Base-by-base conservation (phyloP, 2,113 vertebrate genomes). In the Megalops atlanticus region DNA sequence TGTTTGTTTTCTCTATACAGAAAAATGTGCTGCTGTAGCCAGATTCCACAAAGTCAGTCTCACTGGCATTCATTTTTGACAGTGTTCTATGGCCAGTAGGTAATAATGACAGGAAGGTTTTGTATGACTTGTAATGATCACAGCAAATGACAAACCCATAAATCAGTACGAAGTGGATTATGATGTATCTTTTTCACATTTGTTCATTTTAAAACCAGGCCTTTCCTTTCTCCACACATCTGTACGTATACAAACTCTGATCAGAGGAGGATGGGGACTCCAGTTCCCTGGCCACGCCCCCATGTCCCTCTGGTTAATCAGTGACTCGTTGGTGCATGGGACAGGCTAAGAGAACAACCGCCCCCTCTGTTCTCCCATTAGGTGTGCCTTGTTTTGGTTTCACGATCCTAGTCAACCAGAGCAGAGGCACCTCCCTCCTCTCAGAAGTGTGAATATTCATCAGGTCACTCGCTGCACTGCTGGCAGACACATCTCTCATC, bases 301-400 rank as follows among this genome's bases (percentile, higher is more conserved):
- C 52, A 18, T 58, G 52, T n/a, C 52, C 52, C 76, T 7, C 83
- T 81, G 84, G 87, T 72, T 72, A 35, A 38, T 38, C 69, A 72
- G 7, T 35, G 69, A 31, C 69, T 38, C 36, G 12, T 2, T 36
- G 69, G 69, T 72, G 69, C 33, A 72, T 72, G 69, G 36, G 69
- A 72, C 33, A 35, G 2, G 33, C 69, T 18, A 38, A 72, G 33
- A 72, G 69, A 72, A 38, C 69, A 72, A 72, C 31, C 11, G 5
- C 14, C 12, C 12, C 33, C 72, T 24, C 74, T 74, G 84, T 82
- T 85, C 82, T 87, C 88, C 87, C 77, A 80, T 82, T 39, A 84
- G 81, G 38, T 81, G 81, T 27, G 16, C 75, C 58, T 85, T 88
- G 83, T 52, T 52, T 52, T 52, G 43, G 16, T 18, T 18, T 16